Base-by-base conservation (phyloP, 1,140 invertebrate genomes). In the Magallana angulata region DNA sequence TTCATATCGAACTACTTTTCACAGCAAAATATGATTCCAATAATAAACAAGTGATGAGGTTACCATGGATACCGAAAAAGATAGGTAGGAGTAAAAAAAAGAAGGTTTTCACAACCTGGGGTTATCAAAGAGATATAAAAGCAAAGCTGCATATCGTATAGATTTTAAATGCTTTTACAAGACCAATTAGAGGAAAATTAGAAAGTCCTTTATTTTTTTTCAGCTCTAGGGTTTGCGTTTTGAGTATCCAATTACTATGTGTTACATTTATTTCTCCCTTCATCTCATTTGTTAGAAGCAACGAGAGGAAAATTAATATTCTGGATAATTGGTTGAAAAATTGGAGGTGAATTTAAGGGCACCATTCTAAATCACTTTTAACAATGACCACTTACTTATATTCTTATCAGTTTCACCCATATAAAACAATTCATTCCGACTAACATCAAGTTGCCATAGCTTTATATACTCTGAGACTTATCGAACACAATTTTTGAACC, bases 181-280 rank as follows among this genome's bases (percentile, higher is more conserved):
- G 18, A 64, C 16, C 60, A 64, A 18, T 64, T 64, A 64, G 18
- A 64, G 16, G 16, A 18, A 64, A 64, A 64, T 64, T 64, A 18
- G 60, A 64, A n/a, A 64, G 18, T 18, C 18, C 36, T 64, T 64
- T 16, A 16, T 18, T 16, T 64, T 64, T 64, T 64, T 64, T 16
- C 16, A 64, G 60, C 60, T 16, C 6, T n/a, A 18, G 60, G 60
- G 16, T 64, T 7, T 7, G 16, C 16, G 7, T 5, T n/a, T 64
- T 64, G 60, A 64, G 60, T 64, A 64, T 64, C 60, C 18, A 64
- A 64, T 64, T 64, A 64, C 60, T n/a, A 64, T 64, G 36, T 48
- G 36, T 64, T 64, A 48, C 36, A 18, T 64, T 64, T 14, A 48
- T 18, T 18, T 16, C 60, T 64, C 14, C 16, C 60, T 64, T 64